Percentiles rank a stretch among this genome's conserved stretches.
Conservation (phyloP, 2,888 invertebrate species). For the Cataglyphis albicans region DNA sequence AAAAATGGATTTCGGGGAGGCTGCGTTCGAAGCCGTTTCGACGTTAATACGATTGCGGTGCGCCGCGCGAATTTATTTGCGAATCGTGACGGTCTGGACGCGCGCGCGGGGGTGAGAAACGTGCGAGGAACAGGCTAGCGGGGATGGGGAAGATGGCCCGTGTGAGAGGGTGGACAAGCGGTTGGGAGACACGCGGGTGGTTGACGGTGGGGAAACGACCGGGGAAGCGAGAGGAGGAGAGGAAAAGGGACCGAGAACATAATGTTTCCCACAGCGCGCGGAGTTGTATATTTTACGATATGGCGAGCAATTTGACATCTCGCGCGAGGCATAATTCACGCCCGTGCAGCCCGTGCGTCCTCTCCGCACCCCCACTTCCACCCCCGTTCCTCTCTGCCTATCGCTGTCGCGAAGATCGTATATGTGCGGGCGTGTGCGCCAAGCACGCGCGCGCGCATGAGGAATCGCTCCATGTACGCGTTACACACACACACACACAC, state of each 20-base stretch:
- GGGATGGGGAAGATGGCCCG: constrained; percentile 31
- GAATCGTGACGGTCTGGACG: constrained; percentile 24
- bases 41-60: constrained; percentile 52
- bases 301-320: constrained; percentile 86
- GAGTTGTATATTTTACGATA: constrained; percentile 86
- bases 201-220: constrained; percentile 39
- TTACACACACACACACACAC: too few species aligned
- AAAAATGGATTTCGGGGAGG: constrained; percentile 48
- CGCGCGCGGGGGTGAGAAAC: constrained; percentile 57
- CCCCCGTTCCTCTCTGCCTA: constrained; percentile 14
- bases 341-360: constrained; percentile 72
- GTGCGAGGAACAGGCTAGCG: constrained; percentile 26
- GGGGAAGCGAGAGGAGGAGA: constrained; percentile 41
- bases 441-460: constrained; percentile 47
- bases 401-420: constrained; percentile 44
- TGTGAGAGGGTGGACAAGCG: constrained; percentile 55
- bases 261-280: constrained; percentile 86
- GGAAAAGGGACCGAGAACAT: constrained; percentile 78
- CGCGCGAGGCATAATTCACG: constrained; percentile 86
- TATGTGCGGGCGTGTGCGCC: constrained; percentile 48
- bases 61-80: constrained; percentile 50
- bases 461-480: constrained; percentile 50
- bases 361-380: constrained; percentile 44
- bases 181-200: constrained; percentile 48
- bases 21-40: constrained; percentile 36